Evolutionary conservation across 2,113 vertebrate genomes (phyloP).

Genomic region (Tragelaphus imberbis): DNA sequence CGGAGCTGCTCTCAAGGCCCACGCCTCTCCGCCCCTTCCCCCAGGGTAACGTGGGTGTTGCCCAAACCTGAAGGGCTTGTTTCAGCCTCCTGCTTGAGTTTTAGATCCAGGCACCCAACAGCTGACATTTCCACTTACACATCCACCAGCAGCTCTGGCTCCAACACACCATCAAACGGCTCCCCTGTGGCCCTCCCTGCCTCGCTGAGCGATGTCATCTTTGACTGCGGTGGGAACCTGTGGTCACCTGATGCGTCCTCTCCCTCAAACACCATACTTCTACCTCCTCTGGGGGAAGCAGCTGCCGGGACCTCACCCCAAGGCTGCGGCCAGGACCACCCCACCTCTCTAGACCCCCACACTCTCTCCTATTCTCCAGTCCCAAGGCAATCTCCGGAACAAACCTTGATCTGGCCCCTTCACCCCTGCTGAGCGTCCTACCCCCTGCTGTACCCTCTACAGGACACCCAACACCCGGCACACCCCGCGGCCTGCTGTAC

Average conservation of each 20-base stretch:
- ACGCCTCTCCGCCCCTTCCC: background rate
- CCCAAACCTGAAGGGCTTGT: background rate
- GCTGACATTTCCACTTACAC: background rate
- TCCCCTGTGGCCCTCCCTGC: background rate
- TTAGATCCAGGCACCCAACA: background rate
- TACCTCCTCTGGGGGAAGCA: background rate
- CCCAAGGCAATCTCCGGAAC: no score
- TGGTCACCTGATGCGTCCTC: background rate
- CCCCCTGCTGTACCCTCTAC: background rate
- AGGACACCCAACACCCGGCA: no score
- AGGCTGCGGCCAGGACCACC: background rate
- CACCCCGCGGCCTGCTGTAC: fast-evolving
- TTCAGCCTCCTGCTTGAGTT: background rate
- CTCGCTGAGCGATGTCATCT: background rate
- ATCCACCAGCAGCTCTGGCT: background rate
- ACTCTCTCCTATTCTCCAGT: no score
- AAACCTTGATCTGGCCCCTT: background rate
- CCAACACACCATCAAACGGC: background rate
- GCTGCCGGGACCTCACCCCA: no score
- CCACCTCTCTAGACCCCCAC: background rate
- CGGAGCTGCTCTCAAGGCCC: background rate
- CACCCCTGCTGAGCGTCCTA: fast-evolving
- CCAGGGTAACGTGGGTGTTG: background rate
- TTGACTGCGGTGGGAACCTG: fast-evolving
- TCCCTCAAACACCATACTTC: background rate